Conservation (phyloP, 2,888 invertebrate genomes). For the Stenoptilia bipunctidactyla region DNA sequence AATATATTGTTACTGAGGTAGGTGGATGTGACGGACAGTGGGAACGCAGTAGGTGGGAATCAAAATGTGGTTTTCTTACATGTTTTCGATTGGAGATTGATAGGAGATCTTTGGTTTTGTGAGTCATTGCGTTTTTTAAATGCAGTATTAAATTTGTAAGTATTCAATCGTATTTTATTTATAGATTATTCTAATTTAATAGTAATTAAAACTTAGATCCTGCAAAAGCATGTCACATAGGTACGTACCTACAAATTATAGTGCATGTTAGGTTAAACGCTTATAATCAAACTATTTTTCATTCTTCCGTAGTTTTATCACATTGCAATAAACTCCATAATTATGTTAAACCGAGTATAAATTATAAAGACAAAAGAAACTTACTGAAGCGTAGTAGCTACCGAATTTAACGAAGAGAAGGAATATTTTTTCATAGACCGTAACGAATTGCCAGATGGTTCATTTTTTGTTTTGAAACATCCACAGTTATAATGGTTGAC, state of each 20-base stretch:
- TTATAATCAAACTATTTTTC: no score
- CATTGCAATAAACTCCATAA: not conserved
- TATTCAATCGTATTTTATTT: no score
- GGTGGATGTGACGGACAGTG: constrained; percentile 36
- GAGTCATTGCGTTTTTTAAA: no score
- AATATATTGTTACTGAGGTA: constrained; percentile 54
- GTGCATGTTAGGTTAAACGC: no score
- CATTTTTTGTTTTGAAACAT: constrained; percentile 51
- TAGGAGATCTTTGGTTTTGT: no score
- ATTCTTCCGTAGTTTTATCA: not conserved
- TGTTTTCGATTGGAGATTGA: no score
- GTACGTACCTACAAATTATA: no score
- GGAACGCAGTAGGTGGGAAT: constrained; percentile 62
- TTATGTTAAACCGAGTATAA: not conserved
- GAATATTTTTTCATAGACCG: constrained; percentile 47
- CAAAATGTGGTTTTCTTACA: constrained; percentile 11
- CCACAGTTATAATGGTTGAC: constrained; percentile 41
- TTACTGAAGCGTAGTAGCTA: constrained; percentile 51
- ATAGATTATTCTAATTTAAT: no score
- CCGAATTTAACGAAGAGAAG: constrained; percentile 53
- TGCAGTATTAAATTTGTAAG: no score
- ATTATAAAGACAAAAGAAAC: constrained; percentile 24
- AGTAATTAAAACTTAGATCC: no score
- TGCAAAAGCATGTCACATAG: no score
- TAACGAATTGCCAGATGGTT: constrained; percentile 59